Evolutionary conservation across 2,888 invertebrate species (phyloP), one percentile per base, ranked within the genome.

Genomic region (Malthinus seriepunctatus): DNA sequence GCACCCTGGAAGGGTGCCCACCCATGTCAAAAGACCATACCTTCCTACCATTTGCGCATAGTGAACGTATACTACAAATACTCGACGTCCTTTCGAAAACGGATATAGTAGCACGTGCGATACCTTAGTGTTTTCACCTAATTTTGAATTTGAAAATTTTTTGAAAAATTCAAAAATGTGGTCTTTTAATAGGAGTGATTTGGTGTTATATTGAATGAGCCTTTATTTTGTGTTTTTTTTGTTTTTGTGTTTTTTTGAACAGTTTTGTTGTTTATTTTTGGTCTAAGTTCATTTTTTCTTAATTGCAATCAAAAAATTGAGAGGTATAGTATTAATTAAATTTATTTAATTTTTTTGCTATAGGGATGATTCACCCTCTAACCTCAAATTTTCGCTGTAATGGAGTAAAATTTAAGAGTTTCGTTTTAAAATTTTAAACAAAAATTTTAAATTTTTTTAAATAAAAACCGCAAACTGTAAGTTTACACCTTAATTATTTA

Each of bases 1-100:
- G 72, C 74, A 73, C 66, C 71, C 71, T 70, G 66, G 63, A 53
- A 68, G 67, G 67, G 67, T 67, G 67, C 69, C 67, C 67, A 67
- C 57, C 63, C 56, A 56, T 59, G 62, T 63, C 66, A 63, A 63
- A 64, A 65, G 62, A 60, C 65, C 63, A 61, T 51, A 56, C 33
- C 62, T 52, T 60, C 63, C 63, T 55, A 61, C 63, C 56, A 58
- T 56, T 60, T 44, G 62, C 56, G 62, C 64, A 61, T 48, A 62
- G 50, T 54, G 44, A 56, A 55, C 60, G 33, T 46, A 52, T 57
- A 56, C 56, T 63, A 38, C 45, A 47, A 52, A 53, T 52, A 46
- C 44, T 51, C 51, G 11, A 60, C 60, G 51, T 60, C 60, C 60
- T 39, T 44, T 60, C 32, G 46, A 59, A 53, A 59, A 51, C 54